Evolutionary conservation across 2,888 invertebrate genomes (phyloP), one percentile per base, ranked within the genome.

Genomic region (Xanthia togata): DNA sequence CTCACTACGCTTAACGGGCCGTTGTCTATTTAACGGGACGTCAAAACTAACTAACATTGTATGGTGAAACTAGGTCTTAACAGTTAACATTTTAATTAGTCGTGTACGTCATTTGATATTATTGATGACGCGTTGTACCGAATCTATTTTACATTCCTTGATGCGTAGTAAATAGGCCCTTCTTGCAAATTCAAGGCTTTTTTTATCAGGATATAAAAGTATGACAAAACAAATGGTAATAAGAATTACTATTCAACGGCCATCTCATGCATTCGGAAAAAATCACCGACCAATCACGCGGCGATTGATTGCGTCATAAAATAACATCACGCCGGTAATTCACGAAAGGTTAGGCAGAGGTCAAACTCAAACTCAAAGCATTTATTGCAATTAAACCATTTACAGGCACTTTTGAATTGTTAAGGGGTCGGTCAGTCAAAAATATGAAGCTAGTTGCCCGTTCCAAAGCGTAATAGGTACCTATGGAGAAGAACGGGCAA

Each of bases 71-170:
- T n/a, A n/a, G n/a, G n/a, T n/a, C n/a, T n/a, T n/a, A 57, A 70
- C 57, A 59, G 59, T 59, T 57, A 23, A 44, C 59, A 1, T 83
- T 73, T 79, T 72, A 79, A 79, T 74, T 83, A 78, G 53, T 41
- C 1, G 17, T 8, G 20, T 63, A 79, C 79, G 83, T 86, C 73
- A 86, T 71, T 26, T 35, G 63, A 76, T 70, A 50, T 11, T n/a
- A 47, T 31, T 62, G 26, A 57, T 72, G 60, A 78, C 41, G 71
- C 26, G 14, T 57, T 26, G 26, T 73, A 8, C 26, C 6, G 17
- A 23, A 8, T 31, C 57, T 23, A 38, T 44, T 26, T 20, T 26
- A 47, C 0, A 57, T 47, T 44, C 35, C 9, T 4, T 17, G 11
- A 26, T 41, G 23, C 6, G 41, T 50, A 72, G 17, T 4, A 59